Evolutionary conservation across 2,113 vertebrate species (phyloP).

Genomic region (Fulica atra): DNA sequence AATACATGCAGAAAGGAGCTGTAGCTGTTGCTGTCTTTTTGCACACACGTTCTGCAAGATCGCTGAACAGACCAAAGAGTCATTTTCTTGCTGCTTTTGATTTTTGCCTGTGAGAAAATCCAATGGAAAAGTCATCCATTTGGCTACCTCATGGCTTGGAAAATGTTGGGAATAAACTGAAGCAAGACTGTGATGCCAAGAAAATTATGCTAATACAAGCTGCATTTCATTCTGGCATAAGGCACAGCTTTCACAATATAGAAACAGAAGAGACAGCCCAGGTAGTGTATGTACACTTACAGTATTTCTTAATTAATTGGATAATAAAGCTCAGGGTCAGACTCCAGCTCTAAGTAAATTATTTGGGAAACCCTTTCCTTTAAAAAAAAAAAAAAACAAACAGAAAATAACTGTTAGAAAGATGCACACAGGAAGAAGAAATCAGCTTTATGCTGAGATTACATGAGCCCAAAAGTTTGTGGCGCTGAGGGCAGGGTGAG

Average conservation of each 20-base stretch:
- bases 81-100: not conserved
- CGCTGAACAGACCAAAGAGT: not conserved
- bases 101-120: not conserved
- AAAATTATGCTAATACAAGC: not conserved
- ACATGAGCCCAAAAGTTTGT: not conserved
- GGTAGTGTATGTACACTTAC: not conserved
- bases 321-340: not conserved
- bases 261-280: not conserved
- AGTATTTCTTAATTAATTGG: not conserved
- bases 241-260: not conserved
- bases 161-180: not conserved
- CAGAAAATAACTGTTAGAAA: not conserved
- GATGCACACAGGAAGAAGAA: not conserved
- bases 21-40: not conserved
- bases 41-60: not conserved
- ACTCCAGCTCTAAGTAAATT: not conserved
- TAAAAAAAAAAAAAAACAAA: not conserved
- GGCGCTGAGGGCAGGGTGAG: not conserved
- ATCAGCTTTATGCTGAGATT: not conserved
- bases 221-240: not conserved
- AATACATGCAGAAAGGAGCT: not conserved
- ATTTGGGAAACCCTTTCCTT: not conserved
- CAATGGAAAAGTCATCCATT: not conserved
- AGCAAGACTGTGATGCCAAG: not conserved
- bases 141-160: not conserved